Percentiles rank a stretch among this genome's conserved stretches.
Conservation (phyloP, 2,113 vertebrate genomes). For the Podarcis raffonei region DNA sequence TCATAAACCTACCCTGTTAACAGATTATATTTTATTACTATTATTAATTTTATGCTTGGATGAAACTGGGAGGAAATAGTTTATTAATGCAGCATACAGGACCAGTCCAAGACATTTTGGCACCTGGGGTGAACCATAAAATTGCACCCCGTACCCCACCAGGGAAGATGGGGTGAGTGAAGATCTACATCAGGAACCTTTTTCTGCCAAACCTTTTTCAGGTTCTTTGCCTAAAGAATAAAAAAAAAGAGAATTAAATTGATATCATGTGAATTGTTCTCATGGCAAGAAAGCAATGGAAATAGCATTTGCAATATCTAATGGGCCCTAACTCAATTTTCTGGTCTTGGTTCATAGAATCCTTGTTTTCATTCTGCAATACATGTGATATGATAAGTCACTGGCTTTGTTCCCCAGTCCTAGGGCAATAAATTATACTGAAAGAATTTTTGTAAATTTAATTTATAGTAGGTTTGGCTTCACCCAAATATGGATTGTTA, state of each 20-base stretch:
- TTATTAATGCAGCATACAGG: no score
- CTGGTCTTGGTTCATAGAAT: not conserved
- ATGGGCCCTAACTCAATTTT: not conserved
- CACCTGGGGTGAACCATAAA: no score
- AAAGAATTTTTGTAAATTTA: conserved; percentile 32
- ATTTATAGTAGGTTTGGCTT: conserved; percentile 47
- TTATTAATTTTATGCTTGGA: no score
- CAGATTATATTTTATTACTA: no score
- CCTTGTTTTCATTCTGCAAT: conserved; percentile 46
- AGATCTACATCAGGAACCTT: not conserved
- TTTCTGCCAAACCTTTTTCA: not conserved
- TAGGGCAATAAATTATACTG: conserved; percentile 44
- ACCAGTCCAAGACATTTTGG: no score
- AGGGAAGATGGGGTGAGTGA: no score
- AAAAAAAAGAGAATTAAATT: conserved; percentile 3
- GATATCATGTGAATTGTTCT: not conserved
- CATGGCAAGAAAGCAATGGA: rapidly evolving
- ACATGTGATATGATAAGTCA: conserved; percentile 39
- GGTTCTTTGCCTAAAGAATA: not conserved
- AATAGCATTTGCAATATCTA: not conserved
- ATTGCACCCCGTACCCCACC: no score
- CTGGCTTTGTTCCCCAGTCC: conserved; percentile 35
- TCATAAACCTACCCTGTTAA: no score
- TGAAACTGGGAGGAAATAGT: no score
- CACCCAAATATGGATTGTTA: conserved; percentile 32